phyloP scores from a whole-genome alignment of 2,888 invertebrate genomes.

The Scaptomyza flava region DNA sequence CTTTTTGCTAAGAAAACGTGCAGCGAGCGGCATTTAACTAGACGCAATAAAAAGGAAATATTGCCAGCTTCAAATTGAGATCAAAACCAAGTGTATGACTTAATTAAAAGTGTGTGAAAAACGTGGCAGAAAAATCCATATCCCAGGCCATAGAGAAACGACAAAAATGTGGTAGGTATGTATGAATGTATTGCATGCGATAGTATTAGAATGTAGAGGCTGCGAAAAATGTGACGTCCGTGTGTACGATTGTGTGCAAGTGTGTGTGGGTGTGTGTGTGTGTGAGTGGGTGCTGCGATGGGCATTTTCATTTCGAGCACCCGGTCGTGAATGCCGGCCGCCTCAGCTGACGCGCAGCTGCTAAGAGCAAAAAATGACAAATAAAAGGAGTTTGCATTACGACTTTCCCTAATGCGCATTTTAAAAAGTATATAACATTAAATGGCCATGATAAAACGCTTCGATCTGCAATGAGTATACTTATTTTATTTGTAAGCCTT shows the following conservation, averaged over 20 bases:
- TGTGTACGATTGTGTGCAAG: conserved; percentile 11
- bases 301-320: conserved; percentile 59
- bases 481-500: not conserved
- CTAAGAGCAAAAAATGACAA: conserved; percentile 4
- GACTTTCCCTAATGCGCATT: conserved; percentile 30
- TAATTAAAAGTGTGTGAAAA: conserved; percentile 67
- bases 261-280: conserved; percentile 21
- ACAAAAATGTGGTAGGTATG: conserved; percentile 73
- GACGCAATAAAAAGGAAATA: conserved; percentile 56
- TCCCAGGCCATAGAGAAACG: conserved; percentile 48
- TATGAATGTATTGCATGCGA: conserved; percentile 24
- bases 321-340: conserved; percentile 39
- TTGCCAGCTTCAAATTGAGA: conserved; percentile 49
- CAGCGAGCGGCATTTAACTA: conserved; percentile 37
- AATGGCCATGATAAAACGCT: conserved; percentile 3
- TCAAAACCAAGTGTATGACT: conserved; percentile 50
- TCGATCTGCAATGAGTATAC: conserved; percentile 27
- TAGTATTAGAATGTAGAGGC: conserved; percentile 58
- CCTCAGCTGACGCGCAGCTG: conserved; percentile 45
- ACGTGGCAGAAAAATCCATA: conserved; percentile 77
- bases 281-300: conserved; percentile 69
- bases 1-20: conserved; percentile 38
- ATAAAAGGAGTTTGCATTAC: conserved; percentile 7
- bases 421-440: conserved; percentile 33
- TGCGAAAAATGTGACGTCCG: conserved; percentile 55